Percentiles rank a stretch among this genome's conserved stretches.
Conservation (phyloP, 2,888 invertebrate species). For the Sarcophaga variegata region DNA sequence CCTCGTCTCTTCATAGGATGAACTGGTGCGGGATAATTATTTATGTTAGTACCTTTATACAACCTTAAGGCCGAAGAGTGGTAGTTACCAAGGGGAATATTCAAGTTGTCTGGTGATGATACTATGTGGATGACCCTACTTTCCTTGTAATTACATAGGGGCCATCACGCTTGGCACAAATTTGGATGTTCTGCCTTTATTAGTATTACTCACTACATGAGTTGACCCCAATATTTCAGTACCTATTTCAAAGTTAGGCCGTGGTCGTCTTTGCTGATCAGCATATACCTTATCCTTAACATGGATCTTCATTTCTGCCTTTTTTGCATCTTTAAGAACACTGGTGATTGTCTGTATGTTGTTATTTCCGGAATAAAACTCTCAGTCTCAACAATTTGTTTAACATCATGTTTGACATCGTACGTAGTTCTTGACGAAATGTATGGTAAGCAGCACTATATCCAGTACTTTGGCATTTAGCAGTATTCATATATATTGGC, state of each 20-base stretch:
- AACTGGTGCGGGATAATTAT: conserved; percentile 41
- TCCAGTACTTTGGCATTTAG: conserved; percentile 71
- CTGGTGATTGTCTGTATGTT: background rate
- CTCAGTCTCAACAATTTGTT: conserved; percentile 61
- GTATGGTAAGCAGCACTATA: conserved; percentile 73
- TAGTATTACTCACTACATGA: conserved; percentile 70
- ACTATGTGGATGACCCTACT: conserved; percentile 42
- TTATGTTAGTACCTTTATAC: conserved; percentile 39
- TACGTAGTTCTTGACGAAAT: too few relatives aligned
- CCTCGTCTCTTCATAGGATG: conserved; percentile 39
- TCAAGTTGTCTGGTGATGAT: conserved; percentile 30
- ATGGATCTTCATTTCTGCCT: conserved; percentile 64
- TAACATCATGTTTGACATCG: conserved; percentile 74
- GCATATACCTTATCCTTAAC: conserved; percentile 66
- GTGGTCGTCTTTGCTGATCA: conserved; percentile 65
- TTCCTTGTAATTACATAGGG: background rate
- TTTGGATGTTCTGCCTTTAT: conserved; percentile 71
- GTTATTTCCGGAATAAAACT: conserved; percentile 48
- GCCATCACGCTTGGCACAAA: conserved; percentile 73
- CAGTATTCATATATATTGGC: background rate
- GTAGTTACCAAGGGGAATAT: conserved; percentile 49
- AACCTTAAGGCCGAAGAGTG: conserved; percentile 42
- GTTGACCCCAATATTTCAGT: conserved; percentile 71
- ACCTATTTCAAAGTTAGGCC: conserved; percentile 69
- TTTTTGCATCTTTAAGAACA: conserved; percentile 57